These are phyloP conservation scores for Pontoporia blainvillei DNA, from an alignment of 2,113 vertebrate genomes.

Conservation along the genomic window DNA sequence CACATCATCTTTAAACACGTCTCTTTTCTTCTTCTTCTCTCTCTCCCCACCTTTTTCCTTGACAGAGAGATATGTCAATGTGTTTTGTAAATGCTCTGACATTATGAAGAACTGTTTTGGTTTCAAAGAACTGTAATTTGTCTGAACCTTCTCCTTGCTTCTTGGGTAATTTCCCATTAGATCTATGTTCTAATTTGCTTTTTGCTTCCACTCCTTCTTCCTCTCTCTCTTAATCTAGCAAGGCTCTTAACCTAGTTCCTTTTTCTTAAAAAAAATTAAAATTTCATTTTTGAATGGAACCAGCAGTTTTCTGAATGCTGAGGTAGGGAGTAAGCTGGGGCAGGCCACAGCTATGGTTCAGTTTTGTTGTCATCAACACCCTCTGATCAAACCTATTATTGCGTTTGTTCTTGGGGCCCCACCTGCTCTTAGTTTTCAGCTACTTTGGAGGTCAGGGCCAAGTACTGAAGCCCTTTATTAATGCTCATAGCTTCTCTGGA, in stretches of 20 bases:
- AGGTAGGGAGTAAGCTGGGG: background rate
- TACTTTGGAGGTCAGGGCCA: background rate
- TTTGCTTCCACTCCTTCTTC: slow-evolving; percentile 3
- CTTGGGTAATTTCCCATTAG: slow-evolving; percentile 22
- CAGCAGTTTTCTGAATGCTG: background rate
- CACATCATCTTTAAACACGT: background rate
- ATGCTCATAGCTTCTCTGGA: background rate
- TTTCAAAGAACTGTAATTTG: slow-evolving; percentile 4
- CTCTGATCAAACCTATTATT: background rate
- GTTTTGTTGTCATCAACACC: background rate
- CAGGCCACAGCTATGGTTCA: background rate
- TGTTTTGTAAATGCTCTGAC: background rate
- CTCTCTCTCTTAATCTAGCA: background rate
- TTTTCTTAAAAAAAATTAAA: background rate
- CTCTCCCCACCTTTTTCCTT: background rate
- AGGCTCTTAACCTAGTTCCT: background rate
- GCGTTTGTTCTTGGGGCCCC: background rate
- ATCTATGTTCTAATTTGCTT: background rate
- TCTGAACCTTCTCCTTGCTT: background rate
- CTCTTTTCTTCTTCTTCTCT: background rate
- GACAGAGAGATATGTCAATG: background rate
- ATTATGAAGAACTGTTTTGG: background rate
- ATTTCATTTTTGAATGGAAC: background rate
- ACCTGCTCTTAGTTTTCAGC: background rate
- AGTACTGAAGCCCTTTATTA: background rate